A percentile compares a stretch with the other conserved stretches of the same genome.
Conservation (phyloP, 2,888 invertebrate genomes). For the Melangyna quadrimaculata region DNA sequence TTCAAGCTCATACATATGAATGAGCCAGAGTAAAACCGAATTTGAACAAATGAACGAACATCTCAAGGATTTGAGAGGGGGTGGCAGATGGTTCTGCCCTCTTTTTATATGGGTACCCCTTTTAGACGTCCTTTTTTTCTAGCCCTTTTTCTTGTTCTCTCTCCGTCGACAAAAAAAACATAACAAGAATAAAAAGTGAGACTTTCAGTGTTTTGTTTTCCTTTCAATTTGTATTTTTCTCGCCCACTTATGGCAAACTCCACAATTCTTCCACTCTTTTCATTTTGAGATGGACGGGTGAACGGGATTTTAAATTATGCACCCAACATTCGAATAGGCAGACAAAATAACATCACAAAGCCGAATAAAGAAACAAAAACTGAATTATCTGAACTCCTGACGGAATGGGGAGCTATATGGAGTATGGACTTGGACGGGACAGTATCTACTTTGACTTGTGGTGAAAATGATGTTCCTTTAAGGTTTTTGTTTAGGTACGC, state of each 20-base stretch:
- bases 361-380: not conserved
- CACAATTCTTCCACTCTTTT: constrained; percentile 20
- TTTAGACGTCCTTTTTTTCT: constrained; percentile 18
- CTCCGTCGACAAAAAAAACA: constrained; percentile 12
- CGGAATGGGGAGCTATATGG: not conserved
- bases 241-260: constrained; percentile 61
- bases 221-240: constrained; percentile 79
- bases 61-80: constrained; percentile 1
- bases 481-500: not conserved
- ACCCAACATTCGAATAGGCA: constrained; percentile 7
- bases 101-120: constrained; percentile 26
- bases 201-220: constrained; percentile 77
- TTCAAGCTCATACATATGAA: constrained; percentile 68
- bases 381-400: not conserved
- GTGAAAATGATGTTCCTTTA: not conserved
- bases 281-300: not conserved
- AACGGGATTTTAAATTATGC: constrained; percentile 12
- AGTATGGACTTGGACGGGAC: not conserved
- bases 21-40: constrained; percentile 62
- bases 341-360: constrained; percentile 10
- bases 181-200: constrained; percentile 48
- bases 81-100: constrained; percentile 30
- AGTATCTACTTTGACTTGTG: not conserved
- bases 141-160: constrained; percentile 54
- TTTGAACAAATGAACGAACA: constrained; percentile 70